Percentiles rank a stretch among this genome's conserved stretches.
phyloP scores from a whole-genome alignment of 2,888 invertebrate genomes.

The Anticlea derivata region DNA sequence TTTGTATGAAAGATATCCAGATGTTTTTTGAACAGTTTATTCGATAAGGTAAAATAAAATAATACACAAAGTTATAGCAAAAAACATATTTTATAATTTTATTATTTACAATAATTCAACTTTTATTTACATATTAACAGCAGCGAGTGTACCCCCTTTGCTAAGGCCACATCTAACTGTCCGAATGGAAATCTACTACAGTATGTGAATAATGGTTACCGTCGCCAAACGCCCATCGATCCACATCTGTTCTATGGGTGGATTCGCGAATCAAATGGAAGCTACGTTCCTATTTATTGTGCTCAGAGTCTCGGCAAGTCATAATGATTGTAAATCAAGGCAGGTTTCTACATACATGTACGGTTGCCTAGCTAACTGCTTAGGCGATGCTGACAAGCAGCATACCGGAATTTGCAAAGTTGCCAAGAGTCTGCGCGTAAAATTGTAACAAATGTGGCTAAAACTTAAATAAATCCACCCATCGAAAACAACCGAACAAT shows the following conservation, averaged over 20 bases:
- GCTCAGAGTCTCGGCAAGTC: neutral
- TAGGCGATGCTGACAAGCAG: too few relatives aligned
- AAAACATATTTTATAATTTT: slow-evolving; percentile 82
- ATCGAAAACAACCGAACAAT: slow-evolving; percentile 48
- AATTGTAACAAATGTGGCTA: slow-evolving; percentile 54
- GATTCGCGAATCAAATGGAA: slow-evolving; percentile 14
- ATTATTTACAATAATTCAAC: slow-evolving; percentile 83
- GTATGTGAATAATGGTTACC: slow-evolving; percentile 48
- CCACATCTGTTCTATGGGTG: slow-evolving; percentile 27
- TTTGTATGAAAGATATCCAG: too few relatives aligned
- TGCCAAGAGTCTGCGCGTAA: slow-evolving; percentile 16
- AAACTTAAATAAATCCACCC: slow-evolving; percentile 42
- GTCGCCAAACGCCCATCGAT: slow-evolving; percentile 16
- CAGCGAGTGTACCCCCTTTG: slow-evolving; percentile 66
- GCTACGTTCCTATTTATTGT: neutral
- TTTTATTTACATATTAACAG: slow-evolving; percentile 84
- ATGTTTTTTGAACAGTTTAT: too few relatives aligned
- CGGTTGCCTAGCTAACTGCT: too few relatives aligned
- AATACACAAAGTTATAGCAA: slow-evolving; percentile 66
- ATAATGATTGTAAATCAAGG: neutral
- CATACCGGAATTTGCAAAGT: neutral
- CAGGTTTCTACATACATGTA: too few relatives aligned
- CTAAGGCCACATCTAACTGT: slow-evolving; percentile 76
- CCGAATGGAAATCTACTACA: slow-evolving; percentile 60
- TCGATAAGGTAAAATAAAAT: slow-evolving; percentile 32